Evolutionary conservation across 2,888 invertebrate species (phyloP).

Genomic region (Dynastes maya): DNA sequence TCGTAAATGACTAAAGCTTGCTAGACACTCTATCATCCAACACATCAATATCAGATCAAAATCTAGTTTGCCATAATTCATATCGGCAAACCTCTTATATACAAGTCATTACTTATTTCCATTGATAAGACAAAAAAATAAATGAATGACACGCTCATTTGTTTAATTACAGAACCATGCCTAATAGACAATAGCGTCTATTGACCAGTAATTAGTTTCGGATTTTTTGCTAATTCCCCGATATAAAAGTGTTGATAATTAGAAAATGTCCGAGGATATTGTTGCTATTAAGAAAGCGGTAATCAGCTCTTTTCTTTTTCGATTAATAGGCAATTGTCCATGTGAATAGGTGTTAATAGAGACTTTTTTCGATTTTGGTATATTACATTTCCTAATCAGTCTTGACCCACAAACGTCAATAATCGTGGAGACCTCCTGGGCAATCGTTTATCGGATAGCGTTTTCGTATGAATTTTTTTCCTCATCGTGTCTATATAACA

Average conservation of each 20-base stretch:
- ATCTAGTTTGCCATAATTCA: no score
- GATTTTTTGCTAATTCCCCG: constrained; percentile 38
- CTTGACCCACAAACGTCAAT: constrained; percentile 35
- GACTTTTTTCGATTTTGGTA: constrained; percentile 6
- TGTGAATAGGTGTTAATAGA: constrained; percentile 43
- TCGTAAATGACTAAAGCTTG: no score
- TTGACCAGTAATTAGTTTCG: constrained; percentile 32
- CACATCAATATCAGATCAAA: no score
- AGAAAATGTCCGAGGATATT: constrained; percentile 24
- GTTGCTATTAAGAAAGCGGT: constrained; percentile 40
- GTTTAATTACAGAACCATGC: not conserved
- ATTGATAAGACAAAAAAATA: not conserved
- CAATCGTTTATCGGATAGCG: constrained; percentile 17
- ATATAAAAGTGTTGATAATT: constrained; percentile 42
- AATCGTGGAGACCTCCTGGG: constrained; percentile 8
- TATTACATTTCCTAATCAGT: constrained; percentile 31
- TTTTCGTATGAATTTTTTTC: constrained; percentile 6
- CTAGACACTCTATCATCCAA: no score
- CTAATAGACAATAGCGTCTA: constrained; percentile 12
- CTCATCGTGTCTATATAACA: not conserved
- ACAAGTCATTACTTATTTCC: not conserved
- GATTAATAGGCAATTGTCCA: constrained; percentile 38
- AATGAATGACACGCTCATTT: not conserved
- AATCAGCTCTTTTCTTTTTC: constrained; percentile 41
- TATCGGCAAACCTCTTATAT: no score